phyloP scores from a whole-genome alignment of 2,113 vertebrate genomes.

The Alces alces region DNA sequence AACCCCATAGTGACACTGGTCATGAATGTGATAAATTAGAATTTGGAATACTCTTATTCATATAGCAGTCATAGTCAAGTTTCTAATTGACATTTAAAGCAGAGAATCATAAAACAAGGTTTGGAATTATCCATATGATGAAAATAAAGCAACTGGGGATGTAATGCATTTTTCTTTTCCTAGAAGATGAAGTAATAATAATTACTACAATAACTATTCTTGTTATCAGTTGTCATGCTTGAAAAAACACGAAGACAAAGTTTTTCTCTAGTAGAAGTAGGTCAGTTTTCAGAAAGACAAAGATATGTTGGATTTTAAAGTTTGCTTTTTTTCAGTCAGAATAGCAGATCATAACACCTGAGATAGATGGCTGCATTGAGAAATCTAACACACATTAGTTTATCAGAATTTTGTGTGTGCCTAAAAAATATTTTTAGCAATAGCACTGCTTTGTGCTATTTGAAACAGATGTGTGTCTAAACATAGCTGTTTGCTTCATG shows the following conservation, averaged over 20 bases:
- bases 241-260: neutral
- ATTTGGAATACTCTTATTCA: neutral
- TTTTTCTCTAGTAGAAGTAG: neutral
- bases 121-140: neutral
- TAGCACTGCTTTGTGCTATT: conserved; percentile 23
- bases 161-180: neutral
- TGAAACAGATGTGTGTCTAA: conserved; percentile 63
- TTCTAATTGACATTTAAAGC: neutral
- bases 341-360: neutral
- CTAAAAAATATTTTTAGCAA: conserved; percentile 29
- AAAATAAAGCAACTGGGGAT: neutral
- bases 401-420: neutral
- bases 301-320: neutral
- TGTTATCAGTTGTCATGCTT: neutral
- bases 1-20: neutral
- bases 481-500: conserved; percentile 59
- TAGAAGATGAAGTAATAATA: neutral
- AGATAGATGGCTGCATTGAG: neutral
- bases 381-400: neutral
- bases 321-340: neutral
- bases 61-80: neutral
- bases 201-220: neutral
- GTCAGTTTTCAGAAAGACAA: neutral
- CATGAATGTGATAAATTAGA: neutral
- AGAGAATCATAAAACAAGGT: neutral